Evolutionary conservation across 2,113 vertebrate genomes (phyloP).

Genomic region (Sylvietta virens): DNA sequence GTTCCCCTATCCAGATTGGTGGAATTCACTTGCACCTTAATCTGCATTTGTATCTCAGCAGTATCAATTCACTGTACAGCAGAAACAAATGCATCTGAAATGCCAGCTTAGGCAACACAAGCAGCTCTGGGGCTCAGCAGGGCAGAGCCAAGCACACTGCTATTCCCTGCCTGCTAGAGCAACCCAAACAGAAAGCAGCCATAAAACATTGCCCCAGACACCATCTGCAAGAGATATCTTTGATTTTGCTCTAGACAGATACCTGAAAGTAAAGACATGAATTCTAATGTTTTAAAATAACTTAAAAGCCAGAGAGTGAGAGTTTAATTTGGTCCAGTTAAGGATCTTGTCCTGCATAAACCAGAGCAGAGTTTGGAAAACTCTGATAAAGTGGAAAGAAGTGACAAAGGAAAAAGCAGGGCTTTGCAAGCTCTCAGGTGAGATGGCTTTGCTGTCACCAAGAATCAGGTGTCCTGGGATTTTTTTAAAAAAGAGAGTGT

Average conservation of each 20-base stretch:
- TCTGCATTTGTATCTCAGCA: conserved; percentile 24
- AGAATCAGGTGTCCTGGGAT: neutral
- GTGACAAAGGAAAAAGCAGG: neutral
- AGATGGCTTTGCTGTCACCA: neutral
- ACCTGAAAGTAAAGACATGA: neutral
- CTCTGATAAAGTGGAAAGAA: neutral
- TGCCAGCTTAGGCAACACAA: neutral
- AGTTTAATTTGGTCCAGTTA: neutral
- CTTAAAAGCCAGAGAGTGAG: neutral
- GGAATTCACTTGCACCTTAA: conserved; percentile 10
- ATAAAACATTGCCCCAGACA: neutral
- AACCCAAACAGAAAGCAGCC: neutral
- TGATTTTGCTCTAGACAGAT: neutral
- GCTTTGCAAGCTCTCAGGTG: neutral
- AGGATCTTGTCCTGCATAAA: neutral
- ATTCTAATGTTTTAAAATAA: neutral
- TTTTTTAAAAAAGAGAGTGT: neutral
- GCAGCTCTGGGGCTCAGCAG: neutral
- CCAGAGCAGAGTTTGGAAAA: neutral
- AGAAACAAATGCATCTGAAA: conserved; percentile 16
- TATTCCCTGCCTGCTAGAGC: neutral
- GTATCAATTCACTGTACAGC: neutral
- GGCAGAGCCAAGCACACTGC: neutral
- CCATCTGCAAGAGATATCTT: neutral
- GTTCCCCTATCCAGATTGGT: neutral